Evolutionary conservation across 2,888 invertebrate species (phyloP).

Genomic region (Aporophyla nigra): DNA sequence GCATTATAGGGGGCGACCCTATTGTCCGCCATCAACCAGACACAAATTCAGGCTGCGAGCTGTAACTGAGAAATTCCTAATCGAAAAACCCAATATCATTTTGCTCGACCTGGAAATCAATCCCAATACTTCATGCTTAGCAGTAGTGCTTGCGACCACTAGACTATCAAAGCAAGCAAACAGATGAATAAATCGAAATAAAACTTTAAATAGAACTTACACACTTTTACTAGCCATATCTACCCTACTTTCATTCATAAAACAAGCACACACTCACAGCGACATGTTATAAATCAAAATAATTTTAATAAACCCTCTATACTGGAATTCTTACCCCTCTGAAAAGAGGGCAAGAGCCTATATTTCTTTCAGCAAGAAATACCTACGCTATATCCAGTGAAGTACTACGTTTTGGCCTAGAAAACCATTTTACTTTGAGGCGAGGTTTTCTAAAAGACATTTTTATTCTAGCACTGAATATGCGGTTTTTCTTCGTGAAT

Average conservation of each 20-base stretch:
- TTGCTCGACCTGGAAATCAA: no score
- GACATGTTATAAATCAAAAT: constrained; percentile 47
- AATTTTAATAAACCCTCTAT: constrained; percentile 52
- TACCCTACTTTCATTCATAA: not conserved
- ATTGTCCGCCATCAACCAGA: no score
- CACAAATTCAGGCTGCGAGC: no score
- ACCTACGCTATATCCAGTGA: constrained; percentile 53
- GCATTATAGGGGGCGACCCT: no score
- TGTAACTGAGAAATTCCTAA: no score
- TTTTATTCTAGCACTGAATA: constrained; percentile 58
- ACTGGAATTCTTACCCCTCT: constrained; percentile 46
- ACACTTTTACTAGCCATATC: not conserved
- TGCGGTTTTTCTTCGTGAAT: constrained; percentile 57
- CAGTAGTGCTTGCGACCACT: no score
- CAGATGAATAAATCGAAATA: no score
- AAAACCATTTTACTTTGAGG: constrained; percentile 60
- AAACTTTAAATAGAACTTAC: no score
- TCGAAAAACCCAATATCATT: no score
- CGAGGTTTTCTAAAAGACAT: constrained; percentile 59
- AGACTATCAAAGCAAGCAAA: no score
- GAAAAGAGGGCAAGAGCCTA: constrained; percentile 66
- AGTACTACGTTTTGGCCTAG: constrained; percentile 62
- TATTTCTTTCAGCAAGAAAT: constrained; percentile 67
- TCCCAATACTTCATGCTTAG: no score
- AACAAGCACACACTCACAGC: constrained; percentile 6